A percentile compares a stretch with the other conserved stretches of the same genome.
phyloP scores from a whole-genome alignment of 2,113 vertebrate genomes.

The Ictidomys tridecemlineatus region DNA sequence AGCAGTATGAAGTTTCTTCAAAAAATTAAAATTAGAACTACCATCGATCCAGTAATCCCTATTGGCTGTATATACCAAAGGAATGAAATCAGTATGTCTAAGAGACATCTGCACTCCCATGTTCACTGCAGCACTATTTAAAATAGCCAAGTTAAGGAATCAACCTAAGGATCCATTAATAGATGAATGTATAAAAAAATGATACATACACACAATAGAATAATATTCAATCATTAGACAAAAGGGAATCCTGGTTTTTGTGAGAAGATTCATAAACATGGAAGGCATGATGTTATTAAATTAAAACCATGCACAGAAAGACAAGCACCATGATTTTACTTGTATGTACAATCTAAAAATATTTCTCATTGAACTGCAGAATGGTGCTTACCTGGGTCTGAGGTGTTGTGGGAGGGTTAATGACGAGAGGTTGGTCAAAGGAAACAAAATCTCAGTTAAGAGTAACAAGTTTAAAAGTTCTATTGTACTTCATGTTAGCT shows the following conservation, averaged over 20 bases:
- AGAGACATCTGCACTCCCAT: not conserved
- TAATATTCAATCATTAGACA: not conserved
- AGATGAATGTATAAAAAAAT: not conserved
- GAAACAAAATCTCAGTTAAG: not conserved
- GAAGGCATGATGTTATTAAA: not conserved
- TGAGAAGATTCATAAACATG: not conserved
- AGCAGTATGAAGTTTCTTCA: too few species aligned
- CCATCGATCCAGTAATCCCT: not conserved
- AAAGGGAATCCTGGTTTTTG: not conserved
- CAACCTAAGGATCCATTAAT: not conserved
- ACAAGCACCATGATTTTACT: too few species aligned
- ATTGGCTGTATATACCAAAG: not conserved
- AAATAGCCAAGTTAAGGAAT: not conserved
- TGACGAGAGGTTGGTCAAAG: not conserved
- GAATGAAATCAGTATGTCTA: not conserved
- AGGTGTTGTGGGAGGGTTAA: not conserved
- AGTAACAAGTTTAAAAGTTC: not conserved
- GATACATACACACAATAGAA: not conserved
- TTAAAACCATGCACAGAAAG: not conserved
- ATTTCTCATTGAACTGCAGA: not conserved
- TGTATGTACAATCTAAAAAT: too few species aligned
- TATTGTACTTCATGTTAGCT: not conserved
- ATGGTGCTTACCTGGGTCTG: not conserved
- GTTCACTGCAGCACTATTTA: too few species aligned
- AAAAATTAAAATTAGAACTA: not conserved